Evolutionary conservation across 1,140 invertebrate species (phyloP).

Genomic region (Pinna nobilis): DNA sequence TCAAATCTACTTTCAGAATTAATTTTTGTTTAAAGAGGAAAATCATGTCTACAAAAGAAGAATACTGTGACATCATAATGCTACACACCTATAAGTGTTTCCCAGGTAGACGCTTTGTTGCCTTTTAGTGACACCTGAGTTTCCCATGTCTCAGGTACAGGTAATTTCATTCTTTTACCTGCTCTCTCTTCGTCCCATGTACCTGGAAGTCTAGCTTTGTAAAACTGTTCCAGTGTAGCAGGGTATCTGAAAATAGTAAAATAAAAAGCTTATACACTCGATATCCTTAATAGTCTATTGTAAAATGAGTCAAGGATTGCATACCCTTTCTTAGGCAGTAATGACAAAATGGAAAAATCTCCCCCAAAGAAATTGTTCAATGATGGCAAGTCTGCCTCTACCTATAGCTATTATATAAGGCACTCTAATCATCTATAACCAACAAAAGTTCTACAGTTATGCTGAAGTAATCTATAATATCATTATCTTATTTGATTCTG

Average conservation of each 20-base stretch:
- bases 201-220: conserved; percentile 72
- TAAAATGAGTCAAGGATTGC: too few species aligned
- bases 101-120: conserved; percentile 75
- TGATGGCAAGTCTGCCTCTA: too few species aligned
- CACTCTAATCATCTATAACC: too few species aligned
- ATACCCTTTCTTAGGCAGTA: too few species aligned
- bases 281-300: not conserved
- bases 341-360: too few species aligned
- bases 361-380: too few species aligned
- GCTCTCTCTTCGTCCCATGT: conserved; percentile 73
- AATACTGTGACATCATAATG: not conserved
- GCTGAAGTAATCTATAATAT: too few species aligned
- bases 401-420: too few species aligned
- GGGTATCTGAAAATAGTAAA: conserved; percentile 73
- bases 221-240: conserved; percentile 71
- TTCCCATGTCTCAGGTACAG: conserved; percentile 77
- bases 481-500: too few species aligned
- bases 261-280: too few species aligned
- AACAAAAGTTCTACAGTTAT: too few species aligned
- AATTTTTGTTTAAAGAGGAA: too few species aligned
- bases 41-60: not conserved
- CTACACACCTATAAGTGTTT: conserved; percentile 69
- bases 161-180: conserved; percentile 77
- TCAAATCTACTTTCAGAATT: not conserved
- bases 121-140: conserved; percentile 76